Evolutionary conservation across 2,888 invertebrate species (phyloP).

Genomic region (Noctuana brunneofusca): DNA sequence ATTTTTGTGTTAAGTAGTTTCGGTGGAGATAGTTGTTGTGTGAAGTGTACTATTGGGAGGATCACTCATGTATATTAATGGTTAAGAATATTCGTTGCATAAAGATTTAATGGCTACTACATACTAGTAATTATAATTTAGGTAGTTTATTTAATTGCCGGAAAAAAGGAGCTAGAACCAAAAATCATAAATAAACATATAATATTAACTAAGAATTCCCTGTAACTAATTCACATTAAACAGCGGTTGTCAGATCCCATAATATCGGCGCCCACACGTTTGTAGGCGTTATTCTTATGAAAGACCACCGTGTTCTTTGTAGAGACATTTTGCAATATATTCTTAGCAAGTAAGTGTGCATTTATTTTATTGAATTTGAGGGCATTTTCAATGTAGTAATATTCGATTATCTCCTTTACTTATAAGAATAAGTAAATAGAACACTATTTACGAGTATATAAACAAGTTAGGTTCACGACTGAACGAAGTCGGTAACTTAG

Average conservation of each 20-base stretch:
- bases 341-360: background rate
- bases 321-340: background rate
- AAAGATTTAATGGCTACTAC: too few species aligned
- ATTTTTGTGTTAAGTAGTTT: background rate
- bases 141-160: too few species aligned
- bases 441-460: too few species aligned
- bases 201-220: background rate
- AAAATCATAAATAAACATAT: background rate
- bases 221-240: constrained; percentile 13
- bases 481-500: too few species aligned
- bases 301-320: constrained; percentile 8
- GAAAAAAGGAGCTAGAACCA: background rate
- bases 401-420: too few species aligned
- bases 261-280: constrained; percentile 4
- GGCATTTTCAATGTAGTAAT: too few species aligned
- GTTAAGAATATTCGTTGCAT: too few species aligned
- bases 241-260: constrained; percentile 10
- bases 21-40: background rate
- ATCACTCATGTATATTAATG: too few species aligned
- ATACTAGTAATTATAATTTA: background rate
- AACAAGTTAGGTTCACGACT: too few species aligned
- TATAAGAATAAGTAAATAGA: too few species aligned
- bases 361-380: background rate
- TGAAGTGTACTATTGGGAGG: too few species aligned
- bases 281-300: constrained; percentile 16